Conservation (phyloP, 2,888 invertebrate species). For the Anthoptus insignis region DNA sequence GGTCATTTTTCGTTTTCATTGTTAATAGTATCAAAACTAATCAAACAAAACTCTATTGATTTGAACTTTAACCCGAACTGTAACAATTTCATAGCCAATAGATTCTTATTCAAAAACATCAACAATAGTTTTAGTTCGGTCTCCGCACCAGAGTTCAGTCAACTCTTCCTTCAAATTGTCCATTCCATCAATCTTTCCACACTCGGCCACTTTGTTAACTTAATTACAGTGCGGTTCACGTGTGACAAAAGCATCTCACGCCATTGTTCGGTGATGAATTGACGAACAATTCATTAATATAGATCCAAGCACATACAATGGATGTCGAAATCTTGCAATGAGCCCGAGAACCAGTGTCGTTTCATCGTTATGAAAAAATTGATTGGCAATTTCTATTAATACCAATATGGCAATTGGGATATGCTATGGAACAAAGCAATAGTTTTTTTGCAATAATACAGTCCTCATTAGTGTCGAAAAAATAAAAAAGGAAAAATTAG, state of each 20-base stretch:
- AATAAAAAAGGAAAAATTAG: too few relatives aligned
- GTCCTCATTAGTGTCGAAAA: too few relatives aligned
- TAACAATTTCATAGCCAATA: too few relatives aligned
- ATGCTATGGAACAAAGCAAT: too few relatives aligned
- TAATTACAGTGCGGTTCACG: conserved; percentile 61
- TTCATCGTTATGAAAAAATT: conserved; percentile 26
- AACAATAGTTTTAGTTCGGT: not conserved
- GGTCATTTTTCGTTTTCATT: too few relatives aligned
- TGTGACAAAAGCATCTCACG: conserved; percentile 61
- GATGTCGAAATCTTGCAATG: conserved; percentile 56
- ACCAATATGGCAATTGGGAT: not conserved
- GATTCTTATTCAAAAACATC: too few relatives aligned
- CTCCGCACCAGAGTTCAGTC: conserved; percentile 42
- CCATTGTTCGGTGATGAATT: conserved; percentile 61
- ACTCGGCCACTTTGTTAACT: conserved; percentile 58
- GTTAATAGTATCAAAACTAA: too few relatives aligned
- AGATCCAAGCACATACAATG: conserved; percentile 54
- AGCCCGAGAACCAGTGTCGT: conserved; percentile 24
- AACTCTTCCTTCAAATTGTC: conserved; percentile 42
- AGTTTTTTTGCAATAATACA: too few relatives aligned
- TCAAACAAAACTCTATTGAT: too few relatives aligned
- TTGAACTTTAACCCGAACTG: too few relatives aligned
- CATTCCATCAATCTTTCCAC: conserved; percentile 56
- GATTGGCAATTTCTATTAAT: conserved; percentile 27
- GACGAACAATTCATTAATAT: conserved; percentile 60